Base-by-base conservation (phyloP, 2,888 invertebrate species). In the Dynastes grantii region DNA sequence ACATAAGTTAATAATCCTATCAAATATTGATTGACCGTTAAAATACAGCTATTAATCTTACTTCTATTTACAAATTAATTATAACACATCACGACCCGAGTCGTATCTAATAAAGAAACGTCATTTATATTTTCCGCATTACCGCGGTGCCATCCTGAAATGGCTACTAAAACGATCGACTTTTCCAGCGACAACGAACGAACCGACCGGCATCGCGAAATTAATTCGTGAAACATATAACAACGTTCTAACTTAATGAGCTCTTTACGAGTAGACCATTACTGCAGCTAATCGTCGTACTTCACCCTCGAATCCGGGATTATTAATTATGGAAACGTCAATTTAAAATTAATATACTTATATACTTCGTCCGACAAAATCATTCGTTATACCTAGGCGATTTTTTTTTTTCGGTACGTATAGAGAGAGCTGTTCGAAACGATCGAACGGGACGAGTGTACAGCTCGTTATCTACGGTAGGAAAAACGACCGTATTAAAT, bases 151-250 rank as follows among this genome's bases (percentile, higher is more conserved):
- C 63, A 22, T 29, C 29, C 29, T 64, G n/a, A 8, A 22, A 29
- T 37, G 29, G 4, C 11, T 51, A n/a, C n/a, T 16, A 29, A 13
- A 13, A 27, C 27, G 29, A 11, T 45, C 53, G 13, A 29, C 70
- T 6, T 45, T 45, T 8, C 8, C 45, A 11, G 11, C 45, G 45
- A 2, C 8, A 9, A 45, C 45, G 16, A 55, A 55, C 55, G 13
- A 29, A 70, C 27, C 29, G 51, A 51, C 49, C 22, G 49, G n/a
- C 16, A 40, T 53, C 73, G 32, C 16, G 37, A 58, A 73, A 73
- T 73, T 73, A 58, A 73, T 73, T 73, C 58, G 9, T 11, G 73
- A 73, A 73, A 73, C 73, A 73, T 58, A 73, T 73, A 58, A 58
- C 73, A 58, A 58, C 73, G 58, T 73, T 71, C 37, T 58, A 58